Evolutionary conservation across 1,140 invertebrate genomes (phyloP).

Genomic region (Vollenhovia emeryi): DNA sequence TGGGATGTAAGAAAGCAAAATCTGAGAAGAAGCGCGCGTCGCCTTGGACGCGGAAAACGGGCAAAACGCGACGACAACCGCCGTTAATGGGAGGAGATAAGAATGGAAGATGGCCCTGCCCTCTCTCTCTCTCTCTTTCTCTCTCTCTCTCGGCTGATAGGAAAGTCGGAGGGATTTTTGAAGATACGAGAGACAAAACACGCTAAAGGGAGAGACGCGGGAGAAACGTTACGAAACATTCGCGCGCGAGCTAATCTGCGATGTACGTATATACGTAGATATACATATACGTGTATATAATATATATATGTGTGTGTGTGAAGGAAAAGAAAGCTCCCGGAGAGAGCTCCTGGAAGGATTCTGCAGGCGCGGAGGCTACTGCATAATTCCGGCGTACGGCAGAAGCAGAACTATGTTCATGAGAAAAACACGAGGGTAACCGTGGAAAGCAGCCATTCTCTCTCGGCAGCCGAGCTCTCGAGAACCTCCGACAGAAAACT

Average conservation of each 20-base stretch:
- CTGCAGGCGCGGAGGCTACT: constrained; percentile 30
- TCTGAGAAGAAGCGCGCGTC: not conserved
- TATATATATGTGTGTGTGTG: not conserved
- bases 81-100: constrained; percentile 28
- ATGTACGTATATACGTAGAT: not conserved
- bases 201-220: not conserved
- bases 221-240: not conserved
- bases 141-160: constrained; percentile 6
- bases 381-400: constrained; percentile 58
- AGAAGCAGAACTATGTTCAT: constrained; percentile 69
- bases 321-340: constrained; percentile 7
- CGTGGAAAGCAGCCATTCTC: constrained; percentile 64
- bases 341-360: constrained; percentile 7
- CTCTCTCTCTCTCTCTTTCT: too few species aligned
- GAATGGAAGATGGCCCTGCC: not conserved
- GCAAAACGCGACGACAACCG: not conserved
- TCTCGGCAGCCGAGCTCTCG: constrained; percentile 31
- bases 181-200: not conserved
- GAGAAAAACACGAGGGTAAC: constrained; percentile 68
- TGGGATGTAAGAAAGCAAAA: not conserved
- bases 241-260: constrained; percentile 11
- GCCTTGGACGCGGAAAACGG: not conserved
- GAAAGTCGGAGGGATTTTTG: constrained; percentile 30
- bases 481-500: constrained; percentile 57
- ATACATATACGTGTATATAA: too few species aligned